A percentile compares a stretch with the other conserved stretches of the same genome.
Conservation (phyloP, 2,797 vertebrate genomes). For the Mycteria americana region DNA sequence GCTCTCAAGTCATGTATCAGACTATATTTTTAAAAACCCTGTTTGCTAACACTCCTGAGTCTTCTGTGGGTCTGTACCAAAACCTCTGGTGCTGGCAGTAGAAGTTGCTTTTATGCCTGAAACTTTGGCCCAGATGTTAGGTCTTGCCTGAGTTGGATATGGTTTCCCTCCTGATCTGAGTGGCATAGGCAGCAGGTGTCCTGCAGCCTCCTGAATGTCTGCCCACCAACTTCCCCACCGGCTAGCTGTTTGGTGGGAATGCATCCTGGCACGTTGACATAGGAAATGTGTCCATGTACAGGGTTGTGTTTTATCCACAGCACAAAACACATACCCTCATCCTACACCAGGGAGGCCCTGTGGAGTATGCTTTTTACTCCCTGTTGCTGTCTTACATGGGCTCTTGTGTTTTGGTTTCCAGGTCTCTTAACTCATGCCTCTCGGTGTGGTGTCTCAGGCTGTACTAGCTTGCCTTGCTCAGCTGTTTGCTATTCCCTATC, state of each 20-base stretch:
- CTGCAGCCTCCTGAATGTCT: background rate
- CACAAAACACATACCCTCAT: background rate
- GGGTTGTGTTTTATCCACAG: background rate
- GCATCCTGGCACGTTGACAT: background rate
- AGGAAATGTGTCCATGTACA: background rate
- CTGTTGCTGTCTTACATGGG: background rate
- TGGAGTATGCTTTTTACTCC: background rate
- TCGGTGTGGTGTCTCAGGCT: background rate
- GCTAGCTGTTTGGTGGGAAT: background rate
- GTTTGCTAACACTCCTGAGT: background rate
- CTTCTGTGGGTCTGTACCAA: background rate
- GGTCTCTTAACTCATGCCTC: background rate
- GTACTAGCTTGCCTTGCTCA: background rate
- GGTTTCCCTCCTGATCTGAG: background rate
- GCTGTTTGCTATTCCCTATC: background rate
- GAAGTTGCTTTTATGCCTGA: background rate
- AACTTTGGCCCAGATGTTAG: background rate
- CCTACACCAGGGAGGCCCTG: background rate
- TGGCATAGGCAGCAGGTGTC: background rate
- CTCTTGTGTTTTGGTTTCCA: background rate
- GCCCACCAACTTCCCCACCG: accelerated
- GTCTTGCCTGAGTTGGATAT: background rate
- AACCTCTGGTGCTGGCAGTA: background rate
- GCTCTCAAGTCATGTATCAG: background rate
- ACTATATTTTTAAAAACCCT: background rate